These are phyloP conservation scores for Murina feae DNA, from an alignment of 2,113 vertebrate genomes.

Conservation along the genomic window DNA sequence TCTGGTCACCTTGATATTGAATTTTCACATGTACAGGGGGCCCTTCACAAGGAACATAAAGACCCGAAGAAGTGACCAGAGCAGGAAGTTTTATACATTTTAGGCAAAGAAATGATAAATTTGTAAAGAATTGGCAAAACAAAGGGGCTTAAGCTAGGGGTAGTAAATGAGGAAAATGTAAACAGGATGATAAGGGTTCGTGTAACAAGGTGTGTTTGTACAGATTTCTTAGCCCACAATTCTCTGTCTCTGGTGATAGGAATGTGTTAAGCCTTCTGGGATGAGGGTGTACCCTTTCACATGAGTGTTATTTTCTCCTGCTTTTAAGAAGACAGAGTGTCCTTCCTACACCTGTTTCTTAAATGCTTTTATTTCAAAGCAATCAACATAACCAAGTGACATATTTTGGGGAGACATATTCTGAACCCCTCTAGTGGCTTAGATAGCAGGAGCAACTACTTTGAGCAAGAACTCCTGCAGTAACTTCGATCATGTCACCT, in stretches of 20 bases:
- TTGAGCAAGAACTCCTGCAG: background rate
- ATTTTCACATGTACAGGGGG: background rate
- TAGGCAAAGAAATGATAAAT: background rate
- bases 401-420: background rate
- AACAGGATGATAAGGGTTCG: background rate
- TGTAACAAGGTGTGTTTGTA: background rate
- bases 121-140: background rate
- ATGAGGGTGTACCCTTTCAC: background rate
- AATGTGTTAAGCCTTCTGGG: background rate
- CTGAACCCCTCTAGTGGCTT: background rate
- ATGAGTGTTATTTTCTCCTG: background rate
- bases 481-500: background rate
- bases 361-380: background rate
- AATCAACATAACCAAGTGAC: background rate
- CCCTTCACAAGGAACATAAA: background rate
- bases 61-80: background rate
- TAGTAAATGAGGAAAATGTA: background rate
- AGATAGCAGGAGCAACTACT: background rate
- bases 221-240: background rate
- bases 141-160: background rate
- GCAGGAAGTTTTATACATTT: background rate
- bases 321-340: background rate
- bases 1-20: no score
- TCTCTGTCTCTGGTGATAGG: background rate
- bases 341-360: background rate